These are phyloP conservation scores for Eospalax fontanierii DNA, from an alignment of 2,797 vertebrate genomes.

Conservation along the genomic window DNA sequence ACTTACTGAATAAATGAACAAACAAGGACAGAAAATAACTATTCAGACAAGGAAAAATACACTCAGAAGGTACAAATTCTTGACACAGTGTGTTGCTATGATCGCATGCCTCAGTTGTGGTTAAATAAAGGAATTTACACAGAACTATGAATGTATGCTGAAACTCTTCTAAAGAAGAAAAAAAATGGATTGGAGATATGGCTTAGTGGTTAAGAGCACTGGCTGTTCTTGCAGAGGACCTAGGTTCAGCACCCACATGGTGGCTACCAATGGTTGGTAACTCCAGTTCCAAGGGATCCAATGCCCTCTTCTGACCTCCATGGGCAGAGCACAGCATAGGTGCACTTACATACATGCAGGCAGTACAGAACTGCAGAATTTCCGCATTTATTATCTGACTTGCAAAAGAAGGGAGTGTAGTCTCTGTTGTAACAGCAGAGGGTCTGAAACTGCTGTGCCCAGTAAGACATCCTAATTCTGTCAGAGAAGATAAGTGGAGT, in stretches of 20 bases:
- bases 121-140: conserved; percentile 78
- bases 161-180: conserved; percentile 66
- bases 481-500: too few relatives aligned
- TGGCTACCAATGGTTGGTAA: too few relatives aligned
- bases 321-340: too few relatives aligned
- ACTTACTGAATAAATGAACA: conserved; percentile 64
- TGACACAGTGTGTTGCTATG: conserved; percentile 78
- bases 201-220: too few relatives aligned
- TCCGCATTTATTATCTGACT: conserved; percentile 6
- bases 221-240: too few relatives aligned
- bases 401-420: not conserved
- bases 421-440: not conserved
- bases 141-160: conserved; percentile 75
- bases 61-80: conserved; percentile 73
- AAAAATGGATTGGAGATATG: conserved; percentile 38
- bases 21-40: conserved; percentile 66
- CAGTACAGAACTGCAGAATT: not conserved
- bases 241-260: too few relatives aligned
- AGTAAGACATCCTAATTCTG: too few relatives aligned
- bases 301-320: too few relatives aligned
- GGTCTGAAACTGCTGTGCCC: too few relatives aligned
- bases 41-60: conserved; percentile 73
- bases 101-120: conserved; percentile 80
- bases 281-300: too few relatives aligned
- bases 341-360: too few relatives aligned